Evolutionary conservation across 2,888 invertebrate genomes (phyloP).

Genomic region (Bembecia ichneumoniformis): DNA sequence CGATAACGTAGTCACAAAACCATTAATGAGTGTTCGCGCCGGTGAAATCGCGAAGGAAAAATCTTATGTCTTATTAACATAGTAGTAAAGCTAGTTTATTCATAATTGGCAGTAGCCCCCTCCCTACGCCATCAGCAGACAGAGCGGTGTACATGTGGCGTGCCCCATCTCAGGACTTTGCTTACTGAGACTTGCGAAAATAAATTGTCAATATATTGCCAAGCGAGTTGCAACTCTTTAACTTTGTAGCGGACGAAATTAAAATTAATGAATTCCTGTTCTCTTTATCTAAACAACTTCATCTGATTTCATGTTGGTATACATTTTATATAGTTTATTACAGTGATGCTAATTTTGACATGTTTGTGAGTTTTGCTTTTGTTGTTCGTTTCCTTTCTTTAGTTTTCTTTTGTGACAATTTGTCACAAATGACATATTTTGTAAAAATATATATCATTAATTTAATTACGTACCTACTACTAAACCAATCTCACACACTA

Average conservation of each 20-base stretch:
- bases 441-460: too few species aligned
- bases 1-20: slow-evolving; percentile 57
- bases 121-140: slow-evolving; percentile 20
- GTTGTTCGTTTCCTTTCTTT: too few species aligned
- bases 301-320: too few species aligned
- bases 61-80: slow-evolving; percentile 64
- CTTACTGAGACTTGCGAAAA: slow-evolving; percentile 28
- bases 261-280: slow-evolving; percentile 61
- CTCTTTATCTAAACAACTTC: slow-evolving; percentile 16
- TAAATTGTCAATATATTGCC: slow-evolving; percentile 57
- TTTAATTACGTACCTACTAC: too few species aligned
- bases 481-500: too few species aligned
- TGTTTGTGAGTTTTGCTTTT: too few species aligned
- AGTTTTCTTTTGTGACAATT: too few species aligned
- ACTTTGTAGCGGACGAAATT: slow-evolving; percentile 47
- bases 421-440: too few species aligned
- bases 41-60: slow-evolving; percentile 67
- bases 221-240: slow-evolving; percentile 26
- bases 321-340: too few species aligned
- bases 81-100: slow-evolving; percentile 67
- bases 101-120: slow-evolving; percentile 63
- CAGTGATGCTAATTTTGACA: too few species aligned
- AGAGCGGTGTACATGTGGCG: slow-evolving; percentile 27
- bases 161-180: slow-evolving; percentile 31
- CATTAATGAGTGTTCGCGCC: slow-evolving; percentile 55